phyloP scores from a whole-genome alignment of 2,888 invertebrate genomes.

The Chorisops tibialis region DNA sequence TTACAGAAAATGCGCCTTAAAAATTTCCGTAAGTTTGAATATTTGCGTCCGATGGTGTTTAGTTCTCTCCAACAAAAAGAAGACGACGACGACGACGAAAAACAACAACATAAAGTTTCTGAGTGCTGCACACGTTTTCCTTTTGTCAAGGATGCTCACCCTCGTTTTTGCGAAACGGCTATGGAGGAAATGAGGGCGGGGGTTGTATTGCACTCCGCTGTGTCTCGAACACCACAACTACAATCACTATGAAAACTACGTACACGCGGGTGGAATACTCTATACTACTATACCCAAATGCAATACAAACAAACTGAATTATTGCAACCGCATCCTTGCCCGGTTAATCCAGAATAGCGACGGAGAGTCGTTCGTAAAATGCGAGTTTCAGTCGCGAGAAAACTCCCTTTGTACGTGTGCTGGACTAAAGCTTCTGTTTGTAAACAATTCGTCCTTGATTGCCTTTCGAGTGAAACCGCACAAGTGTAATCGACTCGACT shows the following conservation, averaged over 20 bases:
- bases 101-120: not conserved
- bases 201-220: not conserved
- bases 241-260: not conserved
- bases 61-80: slow-evolving; percentile 6
- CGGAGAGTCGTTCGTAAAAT: not conserved
- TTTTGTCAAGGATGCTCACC: slow-evolving; percentile 19
- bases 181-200: not conserved
- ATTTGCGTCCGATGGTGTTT: not conserved
- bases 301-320: slow-evolving; percentile 19
- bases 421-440: not conserved
- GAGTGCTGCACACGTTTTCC: slow-evolving; percentile 3
- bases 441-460: no score
- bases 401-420: not conserved
- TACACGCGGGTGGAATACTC: not conserved
- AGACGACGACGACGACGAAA: slow-evolving; percentile 15
- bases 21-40: not conserved
- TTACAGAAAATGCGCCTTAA: slow-evolving; percentile 10
- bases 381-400: slow-evolving; percentile 1
- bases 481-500: no score
- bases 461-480: no score
- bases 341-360: not conserved
- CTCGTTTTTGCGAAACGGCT: slow-evolving; percentile 13
- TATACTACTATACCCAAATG: slow-evolving; percentile 3
- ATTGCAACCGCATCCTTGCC: slow-evolving; percentile 22
- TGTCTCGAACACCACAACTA: slow-evolving; percentile 10